These are phyloP conservation scores for Apodemia hepburni DNA, from an alignment of 2,888 invertebrate species.

Conservation along the genomic window DNA sequence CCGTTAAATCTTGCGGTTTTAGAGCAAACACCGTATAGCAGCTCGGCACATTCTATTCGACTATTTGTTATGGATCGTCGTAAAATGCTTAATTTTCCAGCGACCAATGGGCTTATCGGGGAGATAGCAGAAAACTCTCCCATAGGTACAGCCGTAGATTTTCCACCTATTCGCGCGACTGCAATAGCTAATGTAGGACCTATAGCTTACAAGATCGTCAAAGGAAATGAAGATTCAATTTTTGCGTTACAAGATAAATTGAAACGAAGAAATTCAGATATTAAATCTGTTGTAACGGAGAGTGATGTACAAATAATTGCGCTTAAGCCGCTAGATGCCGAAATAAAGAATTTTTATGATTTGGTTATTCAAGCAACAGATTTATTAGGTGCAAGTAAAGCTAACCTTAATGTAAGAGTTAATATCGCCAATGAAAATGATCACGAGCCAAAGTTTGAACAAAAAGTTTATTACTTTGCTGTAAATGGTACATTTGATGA, in stretches of 20 bases:
- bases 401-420: slow-evolving; percentile 88
- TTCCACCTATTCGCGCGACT: slow-evolving; percentile 87
- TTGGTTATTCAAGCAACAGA: slow-evolving; percentile 91
- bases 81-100: slow-evolving; percentile 89
- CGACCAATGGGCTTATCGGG: slow-evolving; percentile 82
- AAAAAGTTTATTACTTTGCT: slow-evolving; percentile 88
- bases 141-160: slow-evolving; percentile 84
- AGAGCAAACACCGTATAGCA: slow-evolving; percentile 90
- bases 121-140: slow-evolving; percentile 89
- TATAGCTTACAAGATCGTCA: slow-evolving; percentile 89
- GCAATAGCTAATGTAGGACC: slow-evolving; percentile 83
- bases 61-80: slow-evolving; percentile 91
- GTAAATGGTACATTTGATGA: slow-evolving; percentile 83
- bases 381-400: slow-evolving; percentile 88
- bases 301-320: slow-evolving; percentile 89
- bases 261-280: slow-evolving; percentile 61
- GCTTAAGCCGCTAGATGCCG: slow-evolving; percentile 88
- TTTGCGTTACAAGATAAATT: slow-evolving; percentile 86
- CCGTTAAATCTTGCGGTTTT: slow-evolving; percentile 90
- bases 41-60: slow-evolving; percentile 89
- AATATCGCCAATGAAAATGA: slow-evolving; percentile 94
- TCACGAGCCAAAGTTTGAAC: slow-evolving; percentile 92
- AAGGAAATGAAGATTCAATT: slow-evolving; percentile 86
- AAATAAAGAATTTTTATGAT: slow-evolving; percentile 85
- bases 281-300: slow-evolving; percentile 77